Percentiles rank a stretch among this genome's conserved stretches.
These are phyloP conservation scores for Piprites chloris DNA, from an alignment of 2,113 vertebrate genomes.

Conservation along the genomic window DNA sequence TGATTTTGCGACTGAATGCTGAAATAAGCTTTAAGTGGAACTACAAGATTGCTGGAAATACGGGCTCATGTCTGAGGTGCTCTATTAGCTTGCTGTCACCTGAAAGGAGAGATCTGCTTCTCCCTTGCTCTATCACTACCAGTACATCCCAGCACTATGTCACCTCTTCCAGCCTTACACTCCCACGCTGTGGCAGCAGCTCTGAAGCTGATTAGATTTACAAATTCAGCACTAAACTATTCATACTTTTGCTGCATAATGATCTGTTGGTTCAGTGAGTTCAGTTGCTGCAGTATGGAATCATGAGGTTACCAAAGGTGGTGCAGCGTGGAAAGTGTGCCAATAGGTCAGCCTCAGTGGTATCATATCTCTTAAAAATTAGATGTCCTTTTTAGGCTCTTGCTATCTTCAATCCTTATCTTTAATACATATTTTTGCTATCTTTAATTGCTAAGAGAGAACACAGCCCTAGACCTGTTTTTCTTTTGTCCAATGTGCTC, in stretches of 20 bases:
- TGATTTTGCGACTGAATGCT: not conserved
- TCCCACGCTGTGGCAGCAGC: not conserved
- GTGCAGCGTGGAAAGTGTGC: not conserved
- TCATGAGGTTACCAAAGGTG: not conserved
- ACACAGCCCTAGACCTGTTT: not conserved
- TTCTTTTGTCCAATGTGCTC: not conserved
- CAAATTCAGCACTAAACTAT: not conserved
- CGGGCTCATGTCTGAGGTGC: not conserved
- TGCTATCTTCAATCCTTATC: not conserved
- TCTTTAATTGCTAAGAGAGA: not conserved
- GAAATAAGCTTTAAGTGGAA: not conserved
- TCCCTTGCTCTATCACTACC: not conserved
- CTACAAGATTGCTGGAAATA: not conserved
- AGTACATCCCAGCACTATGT: accelerated
- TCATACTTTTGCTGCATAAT: not conserved
- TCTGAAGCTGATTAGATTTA: not conserved
- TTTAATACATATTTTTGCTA: not conserved
- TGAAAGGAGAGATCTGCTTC: not conserved
- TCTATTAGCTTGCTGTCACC: not conserved
- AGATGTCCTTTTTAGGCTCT: not conserved
- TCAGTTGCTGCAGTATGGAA: not conserved
- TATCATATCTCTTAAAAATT: not conserved
- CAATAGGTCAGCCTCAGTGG: not conserved
- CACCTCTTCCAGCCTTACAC: not conserved
- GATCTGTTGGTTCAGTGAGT: not conserved